Evolutionary conservation across 1,140 invertebrate species (phyloP).

Genomic region (Hylyphantes graminicola): DNA sequence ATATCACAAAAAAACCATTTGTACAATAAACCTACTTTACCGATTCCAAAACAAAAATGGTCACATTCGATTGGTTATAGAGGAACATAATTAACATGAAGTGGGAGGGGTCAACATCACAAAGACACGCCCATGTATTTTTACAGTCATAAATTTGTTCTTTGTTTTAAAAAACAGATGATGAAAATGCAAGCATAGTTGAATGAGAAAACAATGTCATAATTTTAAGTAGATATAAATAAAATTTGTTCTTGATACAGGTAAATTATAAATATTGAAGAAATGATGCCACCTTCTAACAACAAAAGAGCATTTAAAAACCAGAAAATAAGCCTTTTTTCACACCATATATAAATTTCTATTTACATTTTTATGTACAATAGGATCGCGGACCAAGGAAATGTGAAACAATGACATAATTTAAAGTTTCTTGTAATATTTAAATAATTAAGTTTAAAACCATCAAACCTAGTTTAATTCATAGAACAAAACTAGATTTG

Average conservation of each 20-base stretch:
- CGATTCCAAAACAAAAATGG: constrained; percentile 3
- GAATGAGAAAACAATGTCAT: too few relatives aligned
- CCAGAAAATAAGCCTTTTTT: not conserved
- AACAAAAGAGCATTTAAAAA: not conserved
- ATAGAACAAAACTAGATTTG: too few relatives aligned
- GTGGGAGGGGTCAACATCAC: not conserved
- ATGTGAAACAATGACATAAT: constrained; percentile 4
- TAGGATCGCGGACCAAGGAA: not conserved
- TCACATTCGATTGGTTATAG: not conserved
- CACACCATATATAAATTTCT: constrained; percentile 9
- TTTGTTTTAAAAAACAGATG: not conserved
- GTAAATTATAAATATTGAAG: too few relatives aligned
- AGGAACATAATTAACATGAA: constrained; percentile 28
- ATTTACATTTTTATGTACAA: constrained; percentile 13
- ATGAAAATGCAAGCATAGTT: not conserved
- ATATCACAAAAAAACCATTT: constrained; percentile 58
- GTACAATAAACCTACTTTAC: constrained; percentile 38
- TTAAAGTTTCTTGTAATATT: not conserved
- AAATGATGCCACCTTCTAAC: not conserved
- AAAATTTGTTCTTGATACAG: constrained; percentile 9
- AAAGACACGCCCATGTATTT: not conserved
- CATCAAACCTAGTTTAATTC: too few relatives aligned
- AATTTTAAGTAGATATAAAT: too few relatives aligned
- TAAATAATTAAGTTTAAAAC: too few relatives aligned
- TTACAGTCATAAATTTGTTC: constrained; percentile 33